phyloP scores from a whole-genome alignment of 1,140 invertebrate species.

The Argopecten irradians region DNA sequence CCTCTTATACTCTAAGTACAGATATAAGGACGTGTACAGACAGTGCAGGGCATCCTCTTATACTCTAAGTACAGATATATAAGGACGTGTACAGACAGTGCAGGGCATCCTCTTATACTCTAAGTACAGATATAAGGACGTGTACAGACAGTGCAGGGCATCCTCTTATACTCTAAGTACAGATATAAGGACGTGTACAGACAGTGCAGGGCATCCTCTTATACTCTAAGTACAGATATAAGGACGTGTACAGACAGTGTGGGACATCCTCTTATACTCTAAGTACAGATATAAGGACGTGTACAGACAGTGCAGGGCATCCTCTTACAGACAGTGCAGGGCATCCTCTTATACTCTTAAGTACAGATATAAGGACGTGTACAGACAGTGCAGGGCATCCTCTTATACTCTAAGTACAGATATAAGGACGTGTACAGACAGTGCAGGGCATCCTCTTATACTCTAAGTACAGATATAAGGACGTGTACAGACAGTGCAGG shows the following conservation, averaged over 20 bases:
- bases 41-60: background rate
- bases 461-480: background rate
- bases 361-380: background rate
- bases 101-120: background rate
- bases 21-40: background rate
- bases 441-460: background rate
- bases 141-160: background rate
- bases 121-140: background rate
- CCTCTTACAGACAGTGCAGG: background rate
- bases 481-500: background rate
- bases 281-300: background rate
- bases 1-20: background rate
- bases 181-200: background rate
- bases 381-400: background rate
- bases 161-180: background rate
- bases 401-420: background rate
- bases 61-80: background rate
- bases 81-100: constrained; percentile 12
- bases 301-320: background rate
- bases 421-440: background rate
- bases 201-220: background rate
- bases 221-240: background rate
- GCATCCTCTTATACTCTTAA: background rate
- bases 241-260: background rate
- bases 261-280: background rate